Evolutionary conservation across 2,797 vertebrate genomes (phyloP).

Genomic region (Crax fasciolata): DNA sequence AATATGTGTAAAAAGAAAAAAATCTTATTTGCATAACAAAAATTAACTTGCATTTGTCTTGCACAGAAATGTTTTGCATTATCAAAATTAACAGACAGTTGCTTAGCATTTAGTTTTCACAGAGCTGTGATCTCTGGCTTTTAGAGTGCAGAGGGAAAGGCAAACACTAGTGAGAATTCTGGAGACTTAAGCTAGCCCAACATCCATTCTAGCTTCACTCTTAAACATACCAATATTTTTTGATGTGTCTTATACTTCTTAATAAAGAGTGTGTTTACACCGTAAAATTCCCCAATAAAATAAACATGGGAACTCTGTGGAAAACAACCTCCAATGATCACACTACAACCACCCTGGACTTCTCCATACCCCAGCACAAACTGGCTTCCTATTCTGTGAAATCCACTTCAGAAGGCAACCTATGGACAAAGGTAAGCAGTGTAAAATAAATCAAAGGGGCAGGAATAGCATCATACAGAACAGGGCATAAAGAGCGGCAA

Average conservation of each 20-base stretch:
- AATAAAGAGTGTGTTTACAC: neutral
- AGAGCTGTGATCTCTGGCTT: neutral
- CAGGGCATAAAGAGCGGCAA: neutral
- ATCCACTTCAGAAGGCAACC: neutral
- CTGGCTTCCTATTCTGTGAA: neutral
- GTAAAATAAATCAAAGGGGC: neutral
- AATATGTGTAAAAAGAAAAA: slow-evolving; percentile 22
- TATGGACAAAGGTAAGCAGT: neutral
- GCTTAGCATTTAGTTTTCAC: slow-evolving; percentile 11
- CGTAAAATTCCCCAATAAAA: neutral
- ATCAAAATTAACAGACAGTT: slow-evolving; percentile 33
- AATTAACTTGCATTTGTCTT: slow-evolving; percentile 37
- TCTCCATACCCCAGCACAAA: neutral
- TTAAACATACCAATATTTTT: neutral
- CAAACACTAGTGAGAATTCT: neutral
- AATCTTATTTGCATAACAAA: slow-evolving; percentile 42
- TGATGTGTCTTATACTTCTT: neutral
- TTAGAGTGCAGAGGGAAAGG: neutral
- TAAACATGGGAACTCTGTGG: neutral
- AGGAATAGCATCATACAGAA: neutral
- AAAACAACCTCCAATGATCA: neutral
- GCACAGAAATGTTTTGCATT: slow-evolving; percentile 2
- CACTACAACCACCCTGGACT: neutral
- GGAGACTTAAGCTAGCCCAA: neutral
- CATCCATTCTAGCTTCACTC: neutral